phyloP scores from a whole-genome alignment of 2,888 invertebrate genomes.

The Artemia sp. region DNA sequence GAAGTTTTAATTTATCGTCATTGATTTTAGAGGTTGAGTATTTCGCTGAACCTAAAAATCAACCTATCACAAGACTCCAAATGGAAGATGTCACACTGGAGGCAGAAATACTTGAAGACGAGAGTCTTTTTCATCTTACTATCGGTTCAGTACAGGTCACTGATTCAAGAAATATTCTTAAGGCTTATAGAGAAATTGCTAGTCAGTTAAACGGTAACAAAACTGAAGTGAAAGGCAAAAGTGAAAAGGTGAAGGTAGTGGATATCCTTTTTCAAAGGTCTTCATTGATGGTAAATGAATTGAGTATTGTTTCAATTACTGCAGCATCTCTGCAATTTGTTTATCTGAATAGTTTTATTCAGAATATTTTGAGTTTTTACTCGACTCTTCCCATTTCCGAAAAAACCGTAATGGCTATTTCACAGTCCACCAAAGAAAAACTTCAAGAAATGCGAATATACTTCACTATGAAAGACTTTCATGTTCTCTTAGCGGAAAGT shows the following conservation, averaged over 20 bases:
- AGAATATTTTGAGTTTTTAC: neutral
- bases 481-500: neutral
- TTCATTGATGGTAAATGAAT: neutral
- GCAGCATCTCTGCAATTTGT: neutral
- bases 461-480: conserved; percentile 1
- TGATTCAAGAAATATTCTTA: neutral
- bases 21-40: neutral
- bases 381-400: neutral
- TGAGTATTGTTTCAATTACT: neutral
- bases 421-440: neutral
- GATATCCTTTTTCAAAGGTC: neutral
- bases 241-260: too few relatives aligned
- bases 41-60: neutral
- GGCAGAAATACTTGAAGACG: neutral
- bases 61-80: neutral
- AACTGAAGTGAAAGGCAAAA: too few relatives aligned
- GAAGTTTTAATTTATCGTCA: neutral
- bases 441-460: too few relatives aligned
- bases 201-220: neutral
- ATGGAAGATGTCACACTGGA: neutral
- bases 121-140: neutral
- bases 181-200: neutral
- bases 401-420: neutral
- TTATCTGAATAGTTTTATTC: neutral
- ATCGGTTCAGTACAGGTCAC: neutral